These are phyloP conservation scores for Albula goreensis DNA, from an alignment of 2,113 vertebrate species.

Conservation along the genomic window DNA sequence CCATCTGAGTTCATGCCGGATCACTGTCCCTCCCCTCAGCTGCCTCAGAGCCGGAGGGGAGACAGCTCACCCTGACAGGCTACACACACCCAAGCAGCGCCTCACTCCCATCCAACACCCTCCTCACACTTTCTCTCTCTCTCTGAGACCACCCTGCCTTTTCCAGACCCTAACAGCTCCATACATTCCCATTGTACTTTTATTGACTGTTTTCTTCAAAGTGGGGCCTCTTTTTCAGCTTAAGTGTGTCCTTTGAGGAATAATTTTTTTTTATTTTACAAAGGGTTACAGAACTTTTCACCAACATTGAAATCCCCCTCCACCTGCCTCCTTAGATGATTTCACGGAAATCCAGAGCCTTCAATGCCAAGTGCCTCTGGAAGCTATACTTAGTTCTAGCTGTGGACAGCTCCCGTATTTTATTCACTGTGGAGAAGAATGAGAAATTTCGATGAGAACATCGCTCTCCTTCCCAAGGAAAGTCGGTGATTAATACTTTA, in stretches of 20 bases:
- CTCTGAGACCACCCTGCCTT: not conserved
- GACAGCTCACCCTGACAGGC: no score
- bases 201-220: not conserved
- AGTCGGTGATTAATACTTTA: not conserved
- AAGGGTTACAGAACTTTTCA: not conserved
- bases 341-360: not conserved
- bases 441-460: not conserved
- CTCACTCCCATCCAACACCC: no score
- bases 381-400: not conserved
- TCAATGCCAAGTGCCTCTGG: not conserved
- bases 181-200: not conserved
- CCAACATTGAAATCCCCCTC: not conserved
- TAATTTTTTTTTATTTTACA: not conserved
- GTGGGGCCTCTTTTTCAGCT: not conserved
- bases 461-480: not conserved
- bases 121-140: not conserved
- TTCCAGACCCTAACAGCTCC: not conserved
- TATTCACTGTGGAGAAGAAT: not conserved
- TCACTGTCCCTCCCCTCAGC: not conserved
- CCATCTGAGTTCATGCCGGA: no score
- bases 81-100: no score
- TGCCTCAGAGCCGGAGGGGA: no score
- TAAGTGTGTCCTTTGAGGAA: not conserved
- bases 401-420: not conserved
- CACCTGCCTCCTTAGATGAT: not conserved